These are phyloP conservation scores for Cirrhinus mrigala DNA, from an alignment of 2,797 vertebrate genomes.

Conservation along the genomic window DNA sequence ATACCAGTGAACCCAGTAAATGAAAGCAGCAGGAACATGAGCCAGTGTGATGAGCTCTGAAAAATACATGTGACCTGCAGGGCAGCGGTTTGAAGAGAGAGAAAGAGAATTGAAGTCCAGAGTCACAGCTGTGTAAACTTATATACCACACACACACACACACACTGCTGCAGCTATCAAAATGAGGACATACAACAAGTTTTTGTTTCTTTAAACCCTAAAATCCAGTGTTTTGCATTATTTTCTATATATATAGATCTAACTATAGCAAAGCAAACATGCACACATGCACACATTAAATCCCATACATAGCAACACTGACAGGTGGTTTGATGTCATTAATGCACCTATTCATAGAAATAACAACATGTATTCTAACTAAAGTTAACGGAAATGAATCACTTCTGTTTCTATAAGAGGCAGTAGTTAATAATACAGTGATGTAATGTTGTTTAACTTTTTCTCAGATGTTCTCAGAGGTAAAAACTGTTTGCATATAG, in stretches of 20 bases:
- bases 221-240: neutral
- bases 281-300: constrained; percentile 11
- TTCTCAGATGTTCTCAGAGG: neutral
- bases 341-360: neutral
- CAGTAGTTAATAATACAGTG: neutral
- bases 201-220: neutral
- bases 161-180: constrained; percentile 16
- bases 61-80: constrained; percentile 8
- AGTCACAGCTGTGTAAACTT: constrained; percentile 39
- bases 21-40: neutral
- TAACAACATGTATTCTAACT: neutral
- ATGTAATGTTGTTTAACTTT: neutral
- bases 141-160: neutral
- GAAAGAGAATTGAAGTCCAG: constrained; percentile 14
- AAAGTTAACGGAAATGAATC: neutral
- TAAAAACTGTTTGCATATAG: neutral
- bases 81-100: neutral
- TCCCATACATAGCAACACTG: neutral
- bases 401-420: neutral
- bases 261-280: neutral
- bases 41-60: neutral
- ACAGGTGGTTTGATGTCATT: neutral
- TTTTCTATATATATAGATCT: no score
- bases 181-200: neutral
- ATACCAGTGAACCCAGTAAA: constrained; percentile 4